A percentile compares a stretch with the other conserved stretches of the same genome.
phyloP scores from a whole-genome alignment of 1,140 invertebrate genomes.

The Caligus rogercresseyi region DNA sequence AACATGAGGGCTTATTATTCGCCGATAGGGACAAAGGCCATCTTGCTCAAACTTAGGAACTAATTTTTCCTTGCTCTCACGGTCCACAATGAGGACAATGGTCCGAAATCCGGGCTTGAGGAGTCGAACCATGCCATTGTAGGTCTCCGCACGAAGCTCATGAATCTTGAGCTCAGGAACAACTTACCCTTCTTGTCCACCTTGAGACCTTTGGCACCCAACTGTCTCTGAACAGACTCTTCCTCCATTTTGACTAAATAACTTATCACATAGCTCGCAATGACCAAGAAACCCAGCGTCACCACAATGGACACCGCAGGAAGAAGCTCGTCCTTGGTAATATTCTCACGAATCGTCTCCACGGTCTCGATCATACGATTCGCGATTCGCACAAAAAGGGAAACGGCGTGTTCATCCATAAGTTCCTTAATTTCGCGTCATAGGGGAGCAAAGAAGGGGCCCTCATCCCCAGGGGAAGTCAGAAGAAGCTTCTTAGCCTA shows the following conservation, averaged over 20 bases:
- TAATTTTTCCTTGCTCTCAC: slow-evolving; percentile 59
- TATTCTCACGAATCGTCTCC: slow-evolving; percentile 15
- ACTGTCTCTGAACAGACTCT: slow-evolving; percentile 18
- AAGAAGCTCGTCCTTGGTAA: slow-evolving; percentile 46
- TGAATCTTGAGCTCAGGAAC: slow-evolving; percentile 55
- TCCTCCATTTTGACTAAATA: slow-evolving; percentile 43
- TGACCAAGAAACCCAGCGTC: slow-evolving; percentile 58
- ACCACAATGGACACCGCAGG: slow-evolving; percentile 60
- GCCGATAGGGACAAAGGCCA: slow-evolving; percentile 80
- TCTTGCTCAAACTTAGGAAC: slow-evolving; percentile 75
- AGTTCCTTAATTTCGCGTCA: slow-evolving; percentile 36
- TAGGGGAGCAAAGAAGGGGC: background rate
- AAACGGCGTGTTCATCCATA: slow-evolving; percentile 51
- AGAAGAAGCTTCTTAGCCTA: background rate
- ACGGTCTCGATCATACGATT: slow-evolving; percentile 12
- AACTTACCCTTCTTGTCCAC: slow-evolving; percentile 23
- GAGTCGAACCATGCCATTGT: slow-evolving; percentile 76
- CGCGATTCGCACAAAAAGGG: slow-evolving; percentile 35
- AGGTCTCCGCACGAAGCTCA: slow-evolving; percentile 82
- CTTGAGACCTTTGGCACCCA: slow-evolving; percentile 20
- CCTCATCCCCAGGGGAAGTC: background rate
- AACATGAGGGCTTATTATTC: slow-evolving; percentile 24
- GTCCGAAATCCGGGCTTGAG: slow-evolving; percentile 89
- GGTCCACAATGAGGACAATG: slow-evolving; percentile 70
- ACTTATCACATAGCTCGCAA: slow-evolving; percentile 66